Evolutionary conservation across 53 echinoderm and acorn worm species (phyloP), one percentile per base, ranked within the genome.

Genomic region (Temnopleurus reevesii): DNA sequence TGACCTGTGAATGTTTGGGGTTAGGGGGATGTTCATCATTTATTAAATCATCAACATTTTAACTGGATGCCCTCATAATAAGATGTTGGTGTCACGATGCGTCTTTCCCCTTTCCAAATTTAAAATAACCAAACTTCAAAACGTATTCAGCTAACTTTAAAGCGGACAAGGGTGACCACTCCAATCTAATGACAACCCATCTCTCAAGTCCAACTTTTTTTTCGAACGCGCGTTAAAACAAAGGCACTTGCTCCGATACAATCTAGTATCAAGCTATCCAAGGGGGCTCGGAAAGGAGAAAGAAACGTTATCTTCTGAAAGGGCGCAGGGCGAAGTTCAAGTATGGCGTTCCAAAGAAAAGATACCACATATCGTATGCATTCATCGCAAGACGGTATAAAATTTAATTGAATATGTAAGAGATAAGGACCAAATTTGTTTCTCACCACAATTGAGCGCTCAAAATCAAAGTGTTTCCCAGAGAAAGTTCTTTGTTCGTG

Each of bases 381-480:
- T 66, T 7, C 66, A 66, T 66, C 66, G n/a, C 66, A 66, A 66
- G 61, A 61, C 8, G 66, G 38, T 66, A 66, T 66, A 66, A 66
- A 66, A 66, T 66, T 66, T 66, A 66, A 66, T 66, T 66, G 66
- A 66, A 66, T 38, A 66, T 27, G 66, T 66, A 38, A 66, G 66
- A 66, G 66, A 66, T 66, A 66, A 66, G 66, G 66, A 38, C 34
- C 36, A 66, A 66, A 19, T 19, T n/a, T n/a, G n/a, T n/a, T 36
- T 66, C 66, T 66, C 66, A 66, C 66, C 66, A n/a, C 36, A 66
- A n/a, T n/a, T 38, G 21, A 66, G 61, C 31, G 12, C 10, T 30
- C 10, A 25, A 25, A 12, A 61, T 61, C 61, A n/a, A n/a, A n/a
- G n/a, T 61, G n/a, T n/a, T 66, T 66, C 66, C 66, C 66, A 66